phyloP scores from a whole-genome alignment of 2,797 vertebrate species.

The Botia kubotai region DNA sequence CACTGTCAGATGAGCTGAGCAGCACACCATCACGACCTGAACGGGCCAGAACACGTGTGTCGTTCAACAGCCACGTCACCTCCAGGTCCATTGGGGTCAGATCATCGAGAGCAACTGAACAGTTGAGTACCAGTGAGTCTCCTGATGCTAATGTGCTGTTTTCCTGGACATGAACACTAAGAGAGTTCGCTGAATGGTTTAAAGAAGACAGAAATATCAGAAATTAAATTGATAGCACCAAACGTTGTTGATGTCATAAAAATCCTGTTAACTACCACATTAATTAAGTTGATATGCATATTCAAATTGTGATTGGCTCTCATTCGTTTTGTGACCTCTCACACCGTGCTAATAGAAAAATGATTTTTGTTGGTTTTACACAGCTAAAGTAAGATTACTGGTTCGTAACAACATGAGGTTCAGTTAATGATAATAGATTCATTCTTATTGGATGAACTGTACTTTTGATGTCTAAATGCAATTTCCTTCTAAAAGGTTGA shows the following conservation, averaged over 20 bases:
- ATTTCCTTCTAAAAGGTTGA: no score
- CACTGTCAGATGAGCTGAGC: conserved; percentile 73
- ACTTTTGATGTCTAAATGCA: no score
- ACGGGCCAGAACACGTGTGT: conserved; percentile 76
- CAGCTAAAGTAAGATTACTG: no score
- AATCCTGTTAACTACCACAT: no score
- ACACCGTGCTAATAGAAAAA: no score
- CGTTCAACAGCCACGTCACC: conserved; percentile 85
- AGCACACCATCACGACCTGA: conserved; percentile 83
- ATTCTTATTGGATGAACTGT: no score
- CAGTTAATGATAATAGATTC: no score
- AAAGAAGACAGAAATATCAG: neutral
- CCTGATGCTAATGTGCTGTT: conserved; percentile 76
- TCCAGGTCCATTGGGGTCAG: conserved; percentile 79
- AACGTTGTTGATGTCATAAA: neutral
- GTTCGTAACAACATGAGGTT: no score
- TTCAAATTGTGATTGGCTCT: no score
- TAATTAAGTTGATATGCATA: no score
- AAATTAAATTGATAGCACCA: neutral
- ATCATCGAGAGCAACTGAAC: conserved; percentile 82
- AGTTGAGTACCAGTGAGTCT: conserved; percentile 83
- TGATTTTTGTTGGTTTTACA: no score
- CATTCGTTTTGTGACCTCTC: no score
- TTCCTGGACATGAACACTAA: conserved; percentile 78
- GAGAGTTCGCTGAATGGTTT: conserved; percentile 74